Evolutionary conservation across 2,797 vertebrate genomes (phyloP).

Genomic region (Macropus fuliginosus): DNA sequence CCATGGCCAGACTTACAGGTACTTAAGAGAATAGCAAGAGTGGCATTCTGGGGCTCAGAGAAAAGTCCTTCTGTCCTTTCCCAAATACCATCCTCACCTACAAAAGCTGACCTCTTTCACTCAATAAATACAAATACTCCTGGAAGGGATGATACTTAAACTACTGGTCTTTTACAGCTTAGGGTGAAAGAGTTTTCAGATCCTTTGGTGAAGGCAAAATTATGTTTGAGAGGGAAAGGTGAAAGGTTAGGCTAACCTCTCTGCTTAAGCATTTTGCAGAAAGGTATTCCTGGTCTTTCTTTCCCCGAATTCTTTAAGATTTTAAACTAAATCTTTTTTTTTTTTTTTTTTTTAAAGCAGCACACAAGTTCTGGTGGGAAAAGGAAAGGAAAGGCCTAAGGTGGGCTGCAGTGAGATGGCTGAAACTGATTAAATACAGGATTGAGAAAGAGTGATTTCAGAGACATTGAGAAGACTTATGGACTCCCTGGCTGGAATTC

Average conservation of each 20-base stretch:
- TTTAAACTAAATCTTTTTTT: background rate
- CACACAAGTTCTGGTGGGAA: background rate
- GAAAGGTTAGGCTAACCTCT: background rate
- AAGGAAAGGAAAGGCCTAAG: background rate
- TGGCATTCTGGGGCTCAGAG: background rate
- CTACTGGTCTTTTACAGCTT: background rate
- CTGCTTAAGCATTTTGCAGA: background rate
- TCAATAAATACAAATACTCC: background rate
- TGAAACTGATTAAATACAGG: background rate
- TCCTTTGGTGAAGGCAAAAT: background rate
- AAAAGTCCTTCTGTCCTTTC: background rate
- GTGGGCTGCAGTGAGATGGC: background rate
- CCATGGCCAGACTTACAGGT: background rate
- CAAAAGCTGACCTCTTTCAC: background rate
- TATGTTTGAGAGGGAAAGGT: background rate
- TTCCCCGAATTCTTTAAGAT: background rate
- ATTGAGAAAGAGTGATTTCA: background rate
- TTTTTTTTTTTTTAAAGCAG: background rate
- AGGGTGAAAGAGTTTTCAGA: background rate
- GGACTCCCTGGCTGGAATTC: background rate
- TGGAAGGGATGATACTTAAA: background rate
- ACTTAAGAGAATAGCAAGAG: background rate
- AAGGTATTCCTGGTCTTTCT: background rate
- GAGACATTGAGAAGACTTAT: background rate
- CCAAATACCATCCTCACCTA: background rate